Base-by-base conservation (phyloP, 2,113 vertebrate genomes). In the Tyrannus savana region DNA sequence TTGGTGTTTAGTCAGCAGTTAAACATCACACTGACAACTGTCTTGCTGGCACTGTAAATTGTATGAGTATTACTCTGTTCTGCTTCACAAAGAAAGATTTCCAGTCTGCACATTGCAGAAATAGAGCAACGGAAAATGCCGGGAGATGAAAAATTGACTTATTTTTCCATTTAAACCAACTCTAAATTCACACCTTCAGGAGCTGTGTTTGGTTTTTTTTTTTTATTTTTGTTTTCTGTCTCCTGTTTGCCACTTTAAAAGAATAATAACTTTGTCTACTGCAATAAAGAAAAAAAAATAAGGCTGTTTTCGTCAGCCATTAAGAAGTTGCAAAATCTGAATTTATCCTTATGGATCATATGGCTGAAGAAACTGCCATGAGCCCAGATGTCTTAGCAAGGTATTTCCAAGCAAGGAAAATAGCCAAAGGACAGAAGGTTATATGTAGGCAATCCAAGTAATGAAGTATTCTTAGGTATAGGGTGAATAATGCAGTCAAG, bases 401-500 rank as follows among this genome's bases (percentile, higher is more conserved):
- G 74, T 88, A 78, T 76, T 96, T 96, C 96, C 91, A 94, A 95
- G 86, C 19, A 87, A 94, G 92, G 79, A 85, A 93, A 88, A 79
- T 52, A 89, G 95, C 95, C 96, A 97, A 97, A 67, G 96, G 90
- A 95, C 94, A 95, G 85, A 87, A 94, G 95, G 92, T 96, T 96
- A 93, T 47, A 37, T 55, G 63, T 73, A 90, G 30, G 41, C 56
- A 95, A 66, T 96, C 96, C 96, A 97, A 97, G 60, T 90, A 85
- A 72, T 92, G 44, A 95, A 95, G 35, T 87, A 93, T 92, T 96
- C 84, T 77, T 77, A 95, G 84, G 73, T 96, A 93, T 90, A 88
- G 31, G 22, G 27, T 87, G 49, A 89, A 72, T 37, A 95, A 90
- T 44, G 42, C 27, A 86, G 79, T 68, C 86, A 84, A 72, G 60